A percentile compares a stretch with the other conserved stretches of the same genome.
phyloP scores from a whole-genome alignment of 2,888 invertebrate genomes.

The Tenthredo scrophulariae region DNA sequence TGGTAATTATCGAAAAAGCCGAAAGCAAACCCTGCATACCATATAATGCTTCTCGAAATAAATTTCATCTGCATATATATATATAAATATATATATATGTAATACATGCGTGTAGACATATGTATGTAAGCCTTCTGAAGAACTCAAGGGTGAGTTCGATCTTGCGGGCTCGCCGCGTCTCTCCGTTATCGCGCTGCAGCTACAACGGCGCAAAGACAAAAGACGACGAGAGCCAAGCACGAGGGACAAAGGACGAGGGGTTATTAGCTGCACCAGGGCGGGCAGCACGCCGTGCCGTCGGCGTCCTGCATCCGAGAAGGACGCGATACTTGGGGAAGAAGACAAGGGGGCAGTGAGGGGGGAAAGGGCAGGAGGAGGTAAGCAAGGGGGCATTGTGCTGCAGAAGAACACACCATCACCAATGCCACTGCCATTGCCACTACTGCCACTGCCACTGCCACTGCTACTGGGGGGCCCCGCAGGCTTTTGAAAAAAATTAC shows the following conservation, averaged over 20 bases:
- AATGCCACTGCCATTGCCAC: not conserved
- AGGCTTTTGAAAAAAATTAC: constrained; percentile 35
- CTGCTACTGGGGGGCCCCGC: constrained; percentile 41
- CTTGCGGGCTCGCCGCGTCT: not conserved
- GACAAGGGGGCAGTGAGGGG: constrained; percentile 39
- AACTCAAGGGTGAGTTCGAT: constrained; percentile 1
- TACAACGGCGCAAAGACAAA: constrained; percentile 39
- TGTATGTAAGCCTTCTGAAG: constrained; percentile 12
- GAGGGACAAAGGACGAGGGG: constrained; percentile 45
- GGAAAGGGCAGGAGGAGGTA: constrained; percentile 53
- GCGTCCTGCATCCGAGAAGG: constrained; percentile 46
- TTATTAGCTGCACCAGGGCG: constrained; percentile 48
- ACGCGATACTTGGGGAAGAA: constrained; percentile 33
- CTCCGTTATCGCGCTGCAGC: constrained; percentile 21
- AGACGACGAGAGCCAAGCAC: constrained; percentile 38
- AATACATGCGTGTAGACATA: not conserved
- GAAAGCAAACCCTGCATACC: not conserved
- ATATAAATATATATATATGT: not conserved
- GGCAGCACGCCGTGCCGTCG: constrained; percentile 32
- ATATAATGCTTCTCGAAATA: not conserved
- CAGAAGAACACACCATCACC: constrained; percentile 27
- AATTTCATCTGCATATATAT: not conserved
- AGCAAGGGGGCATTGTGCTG: constrained; percentile 50
- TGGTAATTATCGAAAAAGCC: not conserved
- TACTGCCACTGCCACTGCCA: constrained; percentile 15